Evolutionary conservation across 35 echinoderm and acorn worm genomes (phyloP).

Genomic region (Strongylocentrotus purpuratus): DNA sequence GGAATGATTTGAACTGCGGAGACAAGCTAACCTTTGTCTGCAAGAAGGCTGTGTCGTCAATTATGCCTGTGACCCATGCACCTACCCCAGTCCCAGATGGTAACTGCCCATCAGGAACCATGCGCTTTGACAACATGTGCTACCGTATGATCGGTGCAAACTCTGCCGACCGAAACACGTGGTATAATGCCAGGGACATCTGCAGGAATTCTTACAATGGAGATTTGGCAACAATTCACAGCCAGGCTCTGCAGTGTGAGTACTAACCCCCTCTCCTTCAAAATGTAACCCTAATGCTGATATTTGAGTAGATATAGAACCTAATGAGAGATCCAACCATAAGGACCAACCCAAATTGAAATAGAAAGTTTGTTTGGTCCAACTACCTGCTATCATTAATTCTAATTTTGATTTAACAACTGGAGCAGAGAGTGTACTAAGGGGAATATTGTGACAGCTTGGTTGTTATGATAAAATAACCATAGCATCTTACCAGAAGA

Average conservation of each 20-base stretch:
- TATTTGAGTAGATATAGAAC: neutral
- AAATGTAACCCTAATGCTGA: too few species aligned
- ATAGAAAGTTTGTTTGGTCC: neutral
- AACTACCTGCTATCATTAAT: neutral
- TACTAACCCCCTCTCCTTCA: neutral
- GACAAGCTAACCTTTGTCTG: constrained; percentile 79
- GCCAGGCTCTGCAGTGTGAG: constrained; percentile 75
- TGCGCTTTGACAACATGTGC: constrained; percentile 70
- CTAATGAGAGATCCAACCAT: neutral
- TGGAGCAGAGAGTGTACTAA: neutral
- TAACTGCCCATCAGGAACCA: constrained; percentile 69
- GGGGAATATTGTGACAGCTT: neutral
- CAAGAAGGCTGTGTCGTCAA: constrained; percentile 51
- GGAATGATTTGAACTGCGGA: constrained; percentile 97
- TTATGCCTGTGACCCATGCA: constrained; percentile 55
- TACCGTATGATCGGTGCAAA: constrained; percentile 63
- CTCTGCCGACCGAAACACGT: constrained; percentile 49
- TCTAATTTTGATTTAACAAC: neutral
- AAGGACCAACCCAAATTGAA: too few species aligned
- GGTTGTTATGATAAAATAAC: neutral
- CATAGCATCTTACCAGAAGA: neutral
- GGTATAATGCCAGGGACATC: constrained; percentile 68
- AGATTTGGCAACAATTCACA: constrained; percentile 75
- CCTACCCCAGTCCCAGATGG: constrained; percentile 67
- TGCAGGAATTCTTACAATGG: constrained; percentile 56